phyloP scores from a whole-genome alignment of 1,140 invertebrate genomes.

The Trachymyrmex septentrionalis region DNA sequence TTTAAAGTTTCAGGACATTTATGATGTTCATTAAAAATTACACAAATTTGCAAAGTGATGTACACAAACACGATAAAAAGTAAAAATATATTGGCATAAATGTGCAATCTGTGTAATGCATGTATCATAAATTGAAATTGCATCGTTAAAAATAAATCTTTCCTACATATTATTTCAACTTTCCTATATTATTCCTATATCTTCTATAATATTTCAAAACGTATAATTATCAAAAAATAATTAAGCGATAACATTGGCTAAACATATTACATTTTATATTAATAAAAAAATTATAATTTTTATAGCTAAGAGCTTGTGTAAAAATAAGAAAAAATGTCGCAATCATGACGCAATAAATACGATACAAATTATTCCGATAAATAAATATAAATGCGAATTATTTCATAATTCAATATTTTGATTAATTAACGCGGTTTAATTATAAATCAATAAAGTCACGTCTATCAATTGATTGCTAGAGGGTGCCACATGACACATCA shows the following conservation, averaged over 20 bases:
- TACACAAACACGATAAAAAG: background rate
- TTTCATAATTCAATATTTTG: background rate
- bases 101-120: background rate
- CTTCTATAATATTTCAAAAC: background rate
- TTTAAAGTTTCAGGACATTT: background rate
- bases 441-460: slow-evolving; percentile 17
- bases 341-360: background rate
- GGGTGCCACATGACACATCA: slow-evolving; percentile 49
- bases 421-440: slow-evolving; percentile 25
- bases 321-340: background rate
- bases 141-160: background rate
- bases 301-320: background rate
- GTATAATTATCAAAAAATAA: background rate
- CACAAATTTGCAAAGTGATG: background rate
- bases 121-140: background rate
- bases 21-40: background rate
- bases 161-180: background rate
- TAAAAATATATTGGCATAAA: background rate
- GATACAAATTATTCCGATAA: background rate
- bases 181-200: background rate
- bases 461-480: slow-evolving; percentile 39
- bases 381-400: background rate
- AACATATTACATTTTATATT: background rate
- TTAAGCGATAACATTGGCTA: background rate
- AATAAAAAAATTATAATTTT: background rate